Evolutionary conservation across 2,888 invertebrate species (phyloP).

Genomic region (Aphodius sticticus): DNA sequence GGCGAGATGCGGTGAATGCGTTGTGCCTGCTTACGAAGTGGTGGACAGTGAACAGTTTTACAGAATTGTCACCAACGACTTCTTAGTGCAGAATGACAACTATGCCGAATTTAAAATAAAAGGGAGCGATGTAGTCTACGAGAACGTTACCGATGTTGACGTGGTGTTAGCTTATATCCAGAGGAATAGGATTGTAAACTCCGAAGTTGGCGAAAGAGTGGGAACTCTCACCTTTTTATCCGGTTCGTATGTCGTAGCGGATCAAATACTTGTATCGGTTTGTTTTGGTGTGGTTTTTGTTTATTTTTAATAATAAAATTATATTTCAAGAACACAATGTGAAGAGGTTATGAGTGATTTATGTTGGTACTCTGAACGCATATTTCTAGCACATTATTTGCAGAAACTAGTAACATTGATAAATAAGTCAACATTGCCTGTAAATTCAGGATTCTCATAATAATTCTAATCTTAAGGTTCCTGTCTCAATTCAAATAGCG

Average conservation of each 20-base stretch:
- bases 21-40: conserved; percentile 65
- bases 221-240: not conserved
- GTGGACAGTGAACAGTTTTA: conserved; percentile 67
- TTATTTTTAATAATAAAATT: not conserved
- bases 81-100: conserved; percentile 78
- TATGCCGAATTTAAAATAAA: conserved; percentile 64
- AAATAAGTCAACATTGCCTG: no score
- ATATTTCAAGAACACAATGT: no score
- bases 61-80: conserved; percentile 70
- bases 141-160: conserved; percentile 21
- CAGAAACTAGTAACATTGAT: no score
- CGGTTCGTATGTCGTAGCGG: not conserved
- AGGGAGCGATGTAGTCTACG: conserved; percentile 10
- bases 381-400: no score
- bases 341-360: no score
- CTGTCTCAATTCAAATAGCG: no score
- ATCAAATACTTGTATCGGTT: not conserved
- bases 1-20: conserved; percentile 74
- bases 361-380: no score
- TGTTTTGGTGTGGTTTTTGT: not conserved
- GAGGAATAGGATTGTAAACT: conserved; percentile 7
- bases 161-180: not conserved
- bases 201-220: conserved; percentile 26
- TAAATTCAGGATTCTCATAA: no score
- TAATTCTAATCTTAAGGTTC: no score